A percentile compares a stretch with the other conserved stretches of the same genome.
phyloP scores from a whole-genome alignment of 2,113 vertebrate genomes.

The Bubalus kerabau region DNA sequence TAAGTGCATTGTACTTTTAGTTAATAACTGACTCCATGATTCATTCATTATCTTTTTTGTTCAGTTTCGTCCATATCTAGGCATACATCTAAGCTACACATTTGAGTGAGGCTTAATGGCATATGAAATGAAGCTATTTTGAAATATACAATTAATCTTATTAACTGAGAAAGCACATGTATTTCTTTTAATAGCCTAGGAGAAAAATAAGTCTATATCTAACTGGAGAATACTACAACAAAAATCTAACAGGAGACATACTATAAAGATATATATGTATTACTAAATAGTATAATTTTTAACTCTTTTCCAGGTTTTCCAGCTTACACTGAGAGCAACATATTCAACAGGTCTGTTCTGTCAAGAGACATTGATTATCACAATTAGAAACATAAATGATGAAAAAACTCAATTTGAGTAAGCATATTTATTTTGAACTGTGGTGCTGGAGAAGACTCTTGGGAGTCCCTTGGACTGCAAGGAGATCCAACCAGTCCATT shows the following conservation, averaged over 20 bases:
- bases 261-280: background rate
- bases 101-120: background rate
- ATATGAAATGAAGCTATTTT: constrained; percentile 15
- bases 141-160: constrained; percentile 4
- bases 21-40: background rate
- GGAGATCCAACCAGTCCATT: too few species aligned
- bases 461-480: too few species aligned
- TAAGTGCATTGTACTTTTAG: background rate
- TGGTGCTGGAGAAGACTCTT: too few species aligned
- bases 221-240: background rate
- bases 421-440: constrained; percentile 3
- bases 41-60: background rate
- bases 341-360: constrained; percentile 54
- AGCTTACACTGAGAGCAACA: constrained; percentile 61
- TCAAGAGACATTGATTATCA: constrained; percentile 59
- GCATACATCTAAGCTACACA: background rate
- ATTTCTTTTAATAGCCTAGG: background rate
- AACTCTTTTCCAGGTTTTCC: constrained; percentile 59
- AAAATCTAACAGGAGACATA: background rate
- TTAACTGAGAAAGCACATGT: background rate
- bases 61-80: background rate
- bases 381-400: constrained; percentile 64
- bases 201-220: background rate
- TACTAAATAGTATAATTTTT: background rate
- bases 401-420: constrained; percentile 69